Conservation (phyloP, 2,797 vertebrate species). For the Chrysocyon brachyurus region DNA sequence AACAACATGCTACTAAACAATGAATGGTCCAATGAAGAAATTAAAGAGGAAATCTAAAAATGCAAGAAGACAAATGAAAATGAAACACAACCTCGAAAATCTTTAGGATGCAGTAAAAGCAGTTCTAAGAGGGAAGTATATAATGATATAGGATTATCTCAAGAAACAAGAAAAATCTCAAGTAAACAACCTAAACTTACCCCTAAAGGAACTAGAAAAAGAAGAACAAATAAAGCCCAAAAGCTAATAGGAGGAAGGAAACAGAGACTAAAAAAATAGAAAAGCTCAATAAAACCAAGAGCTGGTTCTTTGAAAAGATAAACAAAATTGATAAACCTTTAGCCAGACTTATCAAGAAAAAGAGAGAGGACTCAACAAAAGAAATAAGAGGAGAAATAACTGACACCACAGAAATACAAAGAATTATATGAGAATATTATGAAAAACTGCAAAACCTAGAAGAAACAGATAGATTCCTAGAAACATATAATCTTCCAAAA, state of each 20-base stretch:
- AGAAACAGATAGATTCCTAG: background rate
- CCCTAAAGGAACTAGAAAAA: background rate
- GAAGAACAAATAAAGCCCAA: background rate
- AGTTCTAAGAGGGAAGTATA: background rate
- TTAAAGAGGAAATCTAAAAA: background rate
- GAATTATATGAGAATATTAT: background rate
- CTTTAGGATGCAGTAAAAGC: background rate
- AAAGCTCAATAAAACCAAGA: background rate
- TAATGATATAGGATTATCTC: background rate
- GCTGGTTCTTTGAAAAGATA: background rate
- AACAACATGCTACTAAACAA: background rate
- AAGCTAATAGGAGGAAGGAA: background rate
- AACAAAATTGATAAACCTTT: background rate
- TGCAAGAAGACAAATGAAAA: background rate
- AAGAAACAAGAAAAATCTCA: background rate
- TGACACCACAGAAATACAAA: background rate
- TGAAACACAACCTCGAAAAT: background rate
- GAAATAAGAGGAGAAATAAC: background rate
- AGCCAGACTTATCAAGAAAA: background rate
- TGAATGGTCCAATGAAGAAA: background rate
- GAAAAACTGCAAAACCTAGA: background rate
- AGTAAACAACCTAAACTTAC: background rate
- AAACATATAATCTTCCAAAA: background rate
- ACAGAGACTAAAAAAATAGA: background rate
- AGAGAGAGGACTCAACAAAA: background rate